A percentile compares a stretch with the other conserved stretches of the same genome.
Conservation (phyloP, 2,113 vertebrate species). For the Pseudorhombus dupliciocellatus region DNA sequence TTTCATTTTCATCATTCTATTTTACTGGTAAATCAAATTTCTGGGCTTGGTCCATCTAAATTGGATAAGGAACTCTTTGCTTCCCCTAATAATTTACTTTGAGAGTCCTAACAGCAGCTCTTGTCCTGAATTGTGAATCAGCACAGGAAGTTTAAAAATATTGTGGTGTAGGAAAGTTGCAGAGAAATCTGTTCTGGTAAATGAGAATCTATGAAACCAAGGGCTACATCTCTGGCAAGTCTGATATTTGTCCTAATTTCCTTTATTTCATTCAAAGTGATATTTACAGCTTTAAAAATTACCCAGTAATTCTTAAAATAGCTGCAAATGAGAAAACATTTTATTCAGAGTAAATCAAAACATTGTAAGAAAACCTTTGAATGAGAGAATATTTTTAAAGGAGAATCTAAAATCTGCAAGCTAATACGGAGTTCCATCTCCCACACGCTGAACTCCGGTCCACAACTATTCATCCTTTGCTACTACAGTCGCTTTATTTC, state of each 20-base stretch:
- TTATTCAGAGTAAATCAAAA: constrained; percentile 19
- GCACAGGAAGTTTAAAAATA: constrained; percentile 65
- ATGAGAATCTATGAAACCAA: constrained; percentile 38
- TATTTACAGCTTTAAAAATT: constrained; percentile 17
- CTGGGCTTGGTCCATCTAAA: constrained; percentile 74
- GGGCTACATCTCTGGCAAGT: not conserved
- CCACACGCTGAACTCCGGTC: constrained; percentile 50
- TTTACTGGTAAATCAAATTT: constrained; percentile 77
- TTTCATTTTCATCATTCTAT: constrained; percentile 73
- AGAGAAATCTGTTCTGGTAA: constrained; percentile 46
- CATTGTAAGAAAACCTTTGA: constrained; percentile 10
- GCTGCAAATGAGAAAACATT: constrained; percentile 37
- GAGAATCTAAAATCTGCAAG: constrained; percentile 29
- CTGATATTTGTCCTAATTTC: not conserved
- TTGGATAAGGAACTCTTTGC: constrained; percentile 78
- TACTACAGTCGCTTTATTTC: constrained; percentile 48
- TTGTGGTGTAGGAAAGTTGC: constrained; percentile 50
- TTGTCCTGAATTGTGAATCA: constrained; percentile 72
- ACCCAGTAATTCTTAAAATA: constrained; percentile 25
- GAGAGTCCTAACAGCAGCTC: constrained; percentile 75
- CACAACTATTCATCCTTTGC: constrained; percentile 50
- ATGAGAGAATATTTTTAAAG: constrained; percentile 13
- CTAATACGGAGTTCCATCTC: constrained; percentile 39
- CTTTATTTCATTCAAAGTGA: constrained; percentile 5
- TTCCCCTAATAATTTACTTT: constrained; percentile 79